Conservation (phyloP, 2,797 vertebrate genomes). For the Labroides dimidiatus region DNA sequence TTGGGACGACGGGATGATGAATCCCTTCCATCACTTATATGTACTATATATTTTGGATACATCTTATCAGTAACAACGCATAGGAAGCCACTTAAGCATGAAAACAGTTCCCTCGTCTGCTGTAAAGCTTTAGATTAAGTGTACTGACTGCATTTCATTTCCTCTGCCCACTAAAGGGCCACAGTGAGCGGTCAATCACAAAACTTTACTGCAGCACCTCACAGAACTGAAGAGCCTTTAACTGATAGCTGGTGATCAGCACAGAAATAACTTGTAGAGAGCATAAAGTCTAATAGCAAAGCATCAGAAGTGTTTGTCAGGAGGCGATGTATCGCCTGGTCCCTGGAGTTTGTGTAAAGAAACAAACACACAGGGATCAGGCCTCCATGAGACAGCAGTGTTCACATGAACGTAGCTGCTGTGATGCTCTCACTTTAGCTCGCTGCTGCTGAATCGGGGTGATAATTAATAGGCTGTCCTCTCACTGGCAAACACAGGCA, state of each 20-base stretch:
- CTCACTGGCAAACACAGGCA: slow-evolving; percentile 17
- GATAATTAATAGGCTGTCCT: slow-evolving; percentile 57
- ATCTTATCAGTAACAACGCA: too few relatives aligned
- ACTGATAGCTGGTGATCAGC: slow-evolving; percentile 12
- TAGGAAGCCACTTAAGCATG: too few relatives aligned
- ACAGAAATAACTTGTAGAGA: slow-evolving; percentile 7
- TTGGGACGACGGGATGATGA: too few relatives aligned
- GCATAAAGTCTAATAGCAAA: too few relatives aligned
- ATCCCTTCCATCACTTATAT: too few relatives aligned
- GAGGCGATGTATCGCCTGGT: too few relatives aligned
- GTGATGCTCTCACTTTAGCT: slow-evolving; percentile 29
- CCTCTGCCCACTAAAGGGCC: slow-evolving; percentile 1
- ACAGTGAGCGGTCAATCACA: background rate
- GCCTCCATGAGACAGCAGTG: background rate
- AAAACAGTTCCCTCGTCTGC: background rate
- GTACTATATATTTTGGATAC: too few relatives aligned
- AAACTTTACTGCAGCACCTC: slow-evolving; percentile 3
- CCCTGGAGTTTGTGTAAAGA: background rate
- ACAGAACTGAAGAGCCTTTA: slow-evolving; percentile 8
- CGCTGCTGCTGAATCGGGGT: slow-evolving; percentile 48
- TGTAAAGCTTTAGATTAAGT: background rate
- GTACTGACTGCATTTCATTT: slow-evolving; percentile 7
- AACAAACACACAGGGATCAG: background rate
- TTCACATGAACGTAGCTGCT: slow-evolving; percentile 12
- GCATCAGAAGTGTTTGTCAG: background rate